Percentiles rank a stretch among this genome's conserved stretches.
phyloP scores from a whole-genome alignment of 2,888 invertebrate genomes.

The Shargacucullia verbasci region DNA sequence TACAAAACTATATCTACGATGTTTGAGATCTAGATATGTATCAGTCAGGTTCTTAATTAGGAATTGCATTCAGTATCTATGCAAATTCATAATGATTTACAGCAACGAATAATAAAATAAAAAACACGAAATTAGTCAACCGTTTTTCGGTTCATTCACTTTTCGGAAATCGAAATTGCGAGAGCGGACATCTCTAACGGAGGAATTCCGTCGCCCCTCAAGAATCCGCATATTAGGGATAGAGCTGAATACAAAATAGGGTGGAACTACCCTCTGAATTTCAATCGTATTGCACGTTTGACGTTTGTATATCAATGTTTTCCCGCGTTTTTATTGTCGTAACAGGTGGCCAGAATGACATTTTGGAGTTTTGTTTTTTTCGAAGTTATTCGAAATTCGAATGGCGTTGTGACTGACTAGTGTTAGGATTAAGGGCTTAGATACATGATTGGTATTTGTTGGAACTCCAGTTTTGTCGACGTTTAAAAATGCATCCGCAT shows the following conservation, averaged over 20 bases:
- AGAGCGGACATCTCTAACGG: conserved; percentile 30
- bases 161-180: conserved; percentile 44
- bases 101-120: conserved; percentile 8
- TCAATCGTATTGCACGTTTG: conserved; percentile 60
- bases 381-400: conserved; percentile 22
- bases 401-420: conserved; percentile 5
- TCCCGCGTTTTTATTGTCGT: conserved; percentile 55
- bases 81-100: conserved; percentile 2
- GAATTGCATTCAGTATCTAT: neutral
- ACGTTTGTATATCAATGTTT: conserved; percentile 62
- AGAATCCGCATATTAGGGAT: conserved; percentile 57
- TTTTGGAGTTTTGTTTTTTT: conserved; percentile 33
- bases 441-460: neutral
- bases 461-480: neutral
- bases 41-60: neutral
- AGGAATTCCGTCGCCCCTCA: conserved; percentile 44
- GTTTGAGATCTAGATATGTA: no score
- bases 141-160: conserved; percentile 42
- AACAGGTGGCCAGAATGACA: conserved; percentile 56
- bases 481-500: neutral
- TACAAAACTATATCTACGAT: no score
- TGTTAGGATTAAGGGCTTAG: conserved; percentile 6
- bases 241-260: conserved; percentile 57
- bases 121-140: conserved; percentile 23
- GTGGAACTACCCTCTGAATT: conserved; percentile 54